phyloP scores from a whole-genome alignment of 2,797 vertebrate species.

The Sebastes diaconus region DNA sequence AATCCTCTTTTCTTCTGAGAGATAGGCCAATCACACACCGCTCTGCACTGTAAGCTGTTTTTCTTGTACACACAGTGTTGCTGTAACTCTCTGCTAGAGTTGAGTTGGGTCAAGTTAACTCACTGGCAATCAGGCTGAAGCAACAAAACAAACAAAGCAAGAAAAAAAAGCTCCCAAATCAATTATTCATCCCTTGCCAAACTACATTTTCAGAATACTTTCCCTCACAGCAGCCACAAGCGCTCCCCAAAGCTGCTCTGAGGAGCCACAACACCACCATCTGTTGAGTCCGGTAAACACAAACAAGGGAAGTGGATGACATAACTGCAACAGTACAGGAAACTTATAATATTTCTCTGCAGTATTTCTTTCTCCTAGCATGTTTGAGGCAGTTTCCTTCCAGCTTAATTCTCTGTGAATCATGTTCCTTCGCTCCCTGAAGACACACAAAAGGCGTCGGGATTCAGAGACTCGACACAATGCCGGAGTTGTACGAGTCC shows the following conservation, averaged over 20 bases:
- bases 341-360: background rate
- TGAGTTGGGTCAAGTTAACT: slow-evolving; percentile 22
- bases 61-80: slow-evolving; percentile 34
- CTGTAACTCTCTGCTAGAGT: background rate
- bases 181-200: slow-evolving; percentile 42
- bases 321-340: background rate
- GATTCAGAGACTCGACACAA: slow-evolving; percentile 44
- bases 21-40: slow-evolving; percentile 70
- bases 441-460: slow-evolving; percentile 38
- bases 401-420: slow-evolving; percentile 30
- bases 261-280: slow-evolving; percentile 1
- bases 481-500: slow-evolving; percentile 39
- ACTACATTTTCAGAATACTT: slow-evolving; percentile 8
- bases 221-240: background rate
- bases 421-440: slow-evolving; percentile 19
- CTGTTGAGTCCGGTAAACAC: slow-evolving; percentile 28
- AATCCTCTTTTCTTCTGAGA: slow-evolving; percentile 80
- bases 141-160: slow-evolving; percentile 4
- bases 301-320: background rate
- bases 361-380: background rate
- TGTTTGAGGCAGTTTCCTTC: slow-evolving; percentile 3
- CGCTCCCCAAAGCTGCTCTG: background rate
- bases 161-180: background rate
- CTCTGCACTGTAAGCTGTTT: slow-evolving; percentile 63
- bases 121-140: slow-evolving; percentile 1